These are phyloP conservation scores for Acanthurus lineatus DNA, from an alignment of 2,797 vertebrate species.

Conservation along the genomic window DNA sequence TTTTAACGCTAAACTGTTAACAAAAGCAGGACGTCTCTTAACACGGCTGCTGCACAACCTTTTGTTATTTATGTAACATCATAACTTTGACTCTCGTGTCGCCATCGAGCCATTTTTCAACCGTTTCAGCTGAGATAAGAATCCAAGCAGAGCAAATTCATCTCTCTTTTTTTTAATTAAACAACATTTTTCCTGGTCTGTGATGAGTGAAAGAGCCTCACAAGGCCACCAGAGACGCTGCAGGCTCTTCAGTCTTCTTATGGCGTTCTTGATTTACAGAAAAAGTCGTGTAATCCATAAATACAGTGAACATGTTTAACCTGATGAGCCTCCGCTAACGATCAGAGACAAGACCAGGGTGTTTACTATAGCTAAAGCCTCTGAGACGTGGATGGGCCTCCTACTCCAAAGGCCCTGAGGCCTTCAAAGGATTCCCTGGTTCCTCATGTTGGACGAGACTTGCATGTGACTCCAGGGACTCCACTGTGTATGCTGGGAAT, in stretches of 20 bases:
- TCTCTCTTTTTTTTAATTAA: too few species aligned
- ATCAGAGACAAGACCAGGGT: not conserved
- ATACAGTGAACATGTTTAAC: not conserved
- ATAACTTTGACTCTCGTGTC: too few species aligned
- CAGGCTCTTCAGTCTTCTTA: not conserved
- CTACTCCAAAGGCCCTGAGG: conserved; percentile 4
- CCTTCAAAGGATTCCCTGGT: conserved; percentile 28
- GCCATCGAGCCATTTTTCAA: too few species aligned
- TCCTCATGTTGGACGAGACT: not conserved
- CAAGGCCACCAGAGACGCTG: not conserved
- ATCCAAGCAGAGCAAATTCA: too few species aligned
- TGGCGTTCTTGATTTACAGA: not conserved
- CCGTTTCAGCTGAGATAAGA: too few species aligned
- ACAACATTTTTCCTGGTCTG: not conserved
- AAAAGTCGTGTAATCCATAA: not conserved
- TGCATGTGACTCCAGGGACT: not conserved
- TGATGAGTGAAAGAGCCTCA: not conserved
- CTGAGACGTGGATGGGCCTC: conserved; percentile 14
- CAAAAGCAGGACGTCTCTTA: too few species aligned
- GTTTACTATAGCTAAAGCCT: conserved; percentile 33
- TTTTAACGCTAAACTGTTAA: too few species aligned
- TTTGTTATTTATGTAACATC: too few species aligned
- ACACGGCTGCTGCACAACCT: too few species aligned
- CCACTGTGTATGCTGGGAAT: not conserved
- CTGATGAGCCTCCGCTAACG: not conserved